These are phyloP conservation scores for Tromatobia lineatoria DNA, from an alignment of 2,888 invertebrate species.

Conservation along the genomic window DNA sequence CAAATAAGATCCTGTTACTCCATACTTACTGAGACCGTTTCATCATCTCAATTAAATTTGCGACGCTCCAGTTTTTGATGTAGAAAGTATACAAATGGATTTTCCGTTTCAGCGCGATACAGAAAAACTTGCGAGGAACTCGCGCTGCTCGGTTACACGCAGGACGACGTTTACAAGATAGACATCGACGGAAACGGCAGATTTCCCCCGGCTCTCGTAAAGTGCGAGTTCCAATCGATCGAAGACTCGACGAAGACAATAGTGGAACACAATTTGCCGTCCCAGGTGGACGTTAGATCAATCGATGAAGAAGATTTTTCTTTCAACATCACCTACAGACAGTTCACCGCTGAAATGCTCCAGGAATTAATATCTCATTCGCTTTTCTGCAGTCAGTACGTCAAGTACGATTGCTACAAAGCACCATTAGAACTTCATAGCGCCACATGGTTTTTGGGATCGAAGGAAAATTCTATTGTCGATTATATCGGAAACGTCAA, in stretches of 20 bases:
- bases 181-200: conserved; percentile 98
- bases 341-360: conserved; percentile 96
- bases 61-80: not conserved
- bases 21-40: too few relatives aligned
- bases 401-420: conserved; percentile 96
- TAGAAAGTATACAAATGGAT: not conserved
- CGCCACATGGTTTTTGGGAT: conserved; percentile 95
- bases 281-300: conserved; percentile 95
- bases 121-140: conserved; percentile 97
- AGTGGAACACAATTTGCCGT: conserved; percentile 96
- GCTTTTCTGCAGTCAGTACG: conserved; percentile 94
- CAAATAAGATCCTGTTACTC: too few relatives aligned
- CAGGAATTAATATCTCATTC: conserved; percentile 96
- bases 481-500: conserved; percentile 94
- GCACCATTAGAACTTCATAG: conserved; percentile 95
- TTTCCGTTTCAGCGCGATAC: conserved; percentile 89
- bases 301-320: conserved; percentile 93
- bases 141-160: conserved; percentile 94
- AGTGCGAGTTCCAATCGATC: conserved; percentile 96
- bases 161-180: conserved; percentile 96
- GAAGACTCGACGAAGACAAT: conserved; percentile 95
- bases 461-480: conserved; percentile 90
- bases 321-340: conserved; percentile 94
- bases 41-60: conserved; percentile 18
- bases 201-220: conserved; percentile 96